These are phyloP conservation scores for Gymnarchus niloticus DNA, from an alignment of 2,113 vertebrate genomes.

Conservation along the genomic window DNA sequence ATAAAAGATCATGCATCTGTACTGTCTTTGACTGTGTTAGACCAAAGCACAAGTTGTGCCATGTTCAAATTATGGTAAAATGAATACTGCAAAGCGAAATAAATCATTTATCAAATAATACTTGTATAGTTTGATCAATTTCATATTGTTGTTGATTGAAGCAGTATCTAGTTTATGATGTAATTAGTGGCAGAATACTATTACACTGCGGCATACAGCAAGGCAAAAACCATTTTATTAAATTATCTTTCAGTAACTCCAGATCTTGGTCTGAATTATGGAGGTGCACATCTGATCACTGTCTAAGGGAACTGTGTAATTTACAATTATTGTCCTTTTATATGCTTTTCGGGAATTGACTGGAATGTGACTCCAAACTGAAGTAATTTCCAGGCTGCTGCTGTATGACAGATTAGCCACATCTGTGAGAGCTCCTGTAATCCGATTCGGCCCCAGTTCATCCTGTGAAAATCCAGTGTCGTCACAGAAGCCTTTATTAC, in stretches of 20 bases:
- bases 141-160: not conserved
- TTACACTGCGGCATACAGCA: not conserved
- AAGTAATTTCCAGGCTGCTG: conserved; percentile 46
- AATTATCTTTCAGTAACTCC: not conserved
- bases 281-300: not conserved
- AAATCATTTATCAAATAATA: not conserved
- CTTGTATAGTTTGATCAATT: not conserved
- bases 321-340: not conserved
- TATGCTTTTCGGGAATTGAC: not conserved
- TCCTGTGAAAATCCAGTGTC: conserved; percentile 63
- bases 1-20: not conserved
- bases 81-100: not conserved
- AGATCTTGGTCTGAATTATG: not conserved
- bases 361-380: conserved; percentile 22
- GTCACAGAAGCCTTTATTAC: conserved; percentile 51
- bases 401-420: conserved; percentile 63
- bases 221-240: not conserved
- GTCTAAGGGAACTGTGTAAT: not conserved
- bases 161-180: not conserved
- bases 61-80: not conserved
- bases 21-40: not conserved
- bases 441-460: conserved; percentile 62
- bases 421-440: conserved; percentile 62
- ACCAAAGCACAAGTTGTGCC: not conserved
- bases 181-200: not conserved